Conservation (phyloP, 2,888 invertebrate genomes). For the Orthosia cruda region DNA sequence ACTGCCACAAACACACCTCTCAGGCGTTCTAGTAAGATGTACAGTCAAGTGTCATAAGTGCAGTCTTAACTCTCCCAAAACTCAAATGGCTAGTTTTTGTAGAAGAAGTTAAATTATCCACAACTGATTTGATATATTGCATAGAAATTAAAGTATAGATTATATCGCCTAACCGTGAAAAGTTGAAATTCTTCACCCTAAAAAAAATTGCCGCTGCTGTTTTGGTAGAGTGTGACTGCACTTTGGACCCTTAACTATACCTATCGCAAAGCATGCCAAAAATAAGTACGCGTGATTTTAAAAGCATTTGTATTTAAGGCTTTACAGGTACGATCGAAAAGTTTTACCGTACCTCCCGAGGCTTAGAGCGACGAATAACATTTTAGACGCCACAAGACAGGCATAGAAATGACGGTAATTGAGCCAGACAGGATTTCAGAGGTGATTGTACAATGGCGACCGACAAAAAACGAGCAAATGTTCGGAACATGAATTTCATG, state of each 20-base stretch:
- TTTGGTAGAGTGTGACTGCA: no score
- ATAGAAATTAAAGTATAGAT: no score
- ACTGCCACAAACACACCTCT: no score
- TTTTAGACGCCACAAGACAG: constrained; percentile 67
- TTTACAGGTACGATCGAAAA: constrained; percentile 37
- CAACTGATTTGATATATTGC: no score
- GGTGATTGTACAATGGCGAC: constrained; percentile 55
- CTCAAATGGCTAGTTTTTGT: no score
- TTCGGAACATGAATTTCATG: constrained; percentile 63
- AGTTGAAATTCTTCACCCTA: no score
- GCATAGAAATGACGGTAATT: constrained; percentile 69
- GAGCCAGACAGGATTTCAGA: constrained; percentile 58
- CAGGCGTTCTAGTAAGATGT: neutral
- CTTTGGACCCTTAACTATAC: no score
- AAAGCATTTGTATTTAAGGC: neutral
- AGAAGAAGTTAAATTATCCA: no score
- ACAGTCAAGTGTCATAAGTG: no score
- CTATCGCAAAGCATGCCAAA: neutral
- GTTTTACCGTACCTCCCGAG: constrained; percentile 36
- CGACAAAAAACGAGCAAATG: constrained; percentile 59
- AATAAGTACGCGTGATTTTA: neutral
- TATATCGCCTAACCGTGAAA: no score
- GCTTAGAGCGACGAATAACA: constrained; percentile 61
- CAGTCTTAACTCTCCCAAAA: no score
- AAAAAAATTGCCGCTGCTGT: no score